Percentiles rank a stretch among this genome's conserved stretches.
phyloP scores from a whole-genome alignment of 2,888 invertebrate species.

The Zelleria hepariella region DNA sequence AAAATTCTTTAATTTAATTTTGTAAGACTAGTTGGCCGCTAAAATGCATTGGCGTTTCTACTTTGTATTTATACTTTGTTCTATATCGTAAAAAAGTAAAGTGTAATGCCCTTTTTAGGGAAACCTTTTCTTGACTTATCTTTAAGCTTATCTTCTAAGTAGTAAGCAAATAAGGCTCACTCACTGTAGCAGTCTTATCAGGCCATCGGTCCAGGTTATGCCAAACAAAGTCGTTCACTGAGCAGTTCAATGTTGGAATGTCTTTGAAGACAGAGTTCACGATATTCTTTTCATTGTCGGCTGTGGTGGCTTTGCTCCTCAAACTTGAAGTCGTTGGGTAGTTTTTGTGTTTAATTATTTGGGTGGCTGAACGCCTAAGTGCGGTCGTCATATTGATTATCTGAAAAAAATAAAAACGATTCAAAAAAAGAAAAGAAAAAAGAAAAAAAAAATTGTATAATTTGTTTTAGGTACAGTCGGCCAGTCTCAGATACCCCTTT shows the following conservation, averaged over 20 bases:
- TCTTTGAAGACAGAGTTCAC: slow-evolving; percentile 63
- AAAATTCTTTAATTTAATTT: too few species aligned
- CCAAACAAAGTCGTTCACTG: slow-evolving; percentile 76
- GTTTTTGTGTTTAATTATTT: neutral
- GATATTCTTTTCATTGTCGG: slow-evolving; percentile 28
- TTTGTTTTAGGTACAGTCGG: too few species aligned
- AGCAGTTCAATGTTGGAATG: slow-evolving; percentile 54
- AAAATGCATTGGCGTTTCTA: too few species aligned
- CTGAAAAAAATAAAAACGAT: neutral
- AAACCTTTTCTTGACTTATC: too few species aligned
- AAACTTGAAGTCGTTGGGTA: neutral
- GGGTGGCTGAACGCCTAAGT: neutral
- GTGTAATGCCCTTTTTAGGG: too few species aligned
- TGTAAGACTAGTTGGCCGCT: too few species aligned
- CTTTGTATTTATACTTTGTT: too few species aligned
- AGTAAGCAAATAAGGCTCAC: slow-evolving; percentile 25
- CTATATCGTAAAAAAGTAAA: too few species aligned
- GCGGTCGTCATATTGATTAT: neutral
- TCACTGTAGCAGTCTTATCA: slow-evolving; percentile 77
- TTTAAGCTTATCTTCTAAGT: too few species aligned
- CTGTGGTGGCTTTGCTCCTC: neutral
- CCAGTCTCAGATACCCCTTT: too few species aligned
- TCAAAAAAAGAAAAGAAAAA: neutral
- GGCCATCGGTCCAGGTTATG: slow-evolving; percentile 75
- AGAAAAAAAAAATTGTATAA: neutral